Evolutionary conservation across 2,113 vertebrate species (phyloP), one percentile per base, ranked within the genome.

Genomic region (Tragelaphus buxtoni): DNA sequence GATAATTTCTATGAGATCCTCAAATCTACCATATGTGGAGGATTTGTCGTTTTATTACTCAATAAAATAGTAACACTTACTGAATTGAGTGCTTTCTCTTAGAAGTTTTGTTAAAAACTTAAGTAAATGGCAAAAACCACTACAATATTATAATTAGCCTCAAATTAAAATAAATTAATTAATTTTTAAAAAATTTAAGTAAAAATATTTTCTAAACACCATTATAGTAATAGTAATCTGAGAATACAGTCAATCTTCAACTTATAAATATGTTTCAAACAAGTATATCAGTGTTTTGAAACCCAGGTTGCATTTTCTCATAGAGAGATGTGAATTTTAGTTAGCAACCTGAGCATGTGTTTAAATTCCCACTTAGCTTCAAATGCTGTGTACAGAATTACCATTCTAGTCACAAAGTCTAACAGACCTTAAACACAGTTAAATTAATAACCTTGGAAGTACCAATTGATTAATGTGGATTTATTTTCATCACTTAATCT

Each of bases 401-500:
- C 30, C 12, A 79, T 79, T 84, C 30, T 76, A 84, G 7, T 49
- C 35, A 94, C 32, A 88, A 76, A 45, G 13, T 81, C 39, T 90
- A 74, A 92, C 26, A 51, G 24, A 85, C 53, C 80, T 74, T 9
- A 81, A 65, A 92, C 65, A 91, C 83, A 58, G 80, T 74, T 90
- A 90, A 88, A 56, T 91, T 88, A 69, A 60, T 63, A 92, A 82
- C 30, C 11, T 76, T 88, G 13, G n/a, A 93, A 91, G 74, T 88
- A 77, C 20, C 18, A 26, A 10, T 39, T 63, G 49, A 83, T 91
- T 74, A 22, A 55, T 32, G 6, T 87, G 63, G 26, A 7, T 22
- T 92, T 28, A 81, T 81, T 39, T 24, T 83, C 49, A 97, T 77
- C 39, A 91, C 47, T 85, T 89, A 88, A 81, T 91, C 72, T 94